phyloP scores from a whole-genome alignment of 2,888 invertebrate species.

The Toxonevra muliebris region DNA sequence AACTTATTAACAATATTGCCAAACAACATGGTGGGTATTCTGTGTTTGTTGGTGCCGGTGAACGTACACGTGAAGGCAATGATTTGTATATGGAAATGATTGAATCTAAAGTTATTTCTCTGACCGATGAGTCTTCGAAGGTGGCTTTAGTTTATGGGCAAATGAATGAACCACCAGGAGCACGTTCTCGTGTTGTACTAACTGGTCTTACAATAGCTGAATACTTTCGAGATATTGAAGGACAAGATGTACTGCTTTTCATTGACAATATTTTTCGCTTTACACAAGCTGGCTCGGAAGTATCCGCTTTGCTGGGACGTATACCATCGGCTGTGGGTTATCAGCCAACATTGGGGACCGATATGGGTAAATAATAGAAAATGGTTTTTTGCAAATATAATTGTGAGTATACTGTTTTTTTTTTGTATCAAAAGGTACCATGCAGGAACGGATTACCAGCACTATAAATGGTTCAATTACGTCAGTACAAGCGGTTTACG shows the following conservation, averaged over 20 bases:
- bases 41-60: slow-evolving; percentile 95
- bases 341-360: slow-evolving; percentile 94
- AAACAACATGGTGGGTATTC: slow-evolving; percentile 97
- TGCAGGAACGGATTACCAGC: slow-evolving; percentile 81
- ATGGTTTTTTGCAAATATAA: background rate
- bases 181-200: slow-evolving; percentile 91
- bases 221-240: slow-evolving; percentile 94
- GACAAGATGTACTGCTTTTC: slow-evolving; percentile 93
- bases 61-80: slow-evolving; percentile 95
- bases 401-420: background rate
- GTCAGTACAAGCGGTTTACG: slow-evolving; percentile 95
- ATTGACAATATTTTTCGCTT: slow-evolving; percentile 97
- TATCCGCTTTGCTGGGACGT: slow-evolving; percentile 92
- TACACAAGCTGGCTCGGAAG: slow-evolving; percentile 91
- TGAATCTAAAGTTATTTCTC: slow-evolving; percentile 90
- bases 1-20: slow-evolving; percentile 95
- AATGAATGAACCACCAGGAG: slow-evolving; percentile 98
- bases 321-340: slow-evolving; percentile 97
- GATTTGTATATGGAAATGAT: slow-evolving; percentile 98
- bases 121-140: slow-evolving; percentile 90
- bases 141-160: slow-evolving; percentile 94
- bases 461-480: slow-evolving; percentile 87
- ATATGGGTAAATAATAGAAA: slow-evolving; percentile 78
- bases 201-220: slow-evolving; percentile 94
- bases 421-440: slow-evolving; percentile 66